phyloP scores from a whole-genome alignment of 53 echinoderm and acorn worm species.

The Stichopus horrens region DNA sequence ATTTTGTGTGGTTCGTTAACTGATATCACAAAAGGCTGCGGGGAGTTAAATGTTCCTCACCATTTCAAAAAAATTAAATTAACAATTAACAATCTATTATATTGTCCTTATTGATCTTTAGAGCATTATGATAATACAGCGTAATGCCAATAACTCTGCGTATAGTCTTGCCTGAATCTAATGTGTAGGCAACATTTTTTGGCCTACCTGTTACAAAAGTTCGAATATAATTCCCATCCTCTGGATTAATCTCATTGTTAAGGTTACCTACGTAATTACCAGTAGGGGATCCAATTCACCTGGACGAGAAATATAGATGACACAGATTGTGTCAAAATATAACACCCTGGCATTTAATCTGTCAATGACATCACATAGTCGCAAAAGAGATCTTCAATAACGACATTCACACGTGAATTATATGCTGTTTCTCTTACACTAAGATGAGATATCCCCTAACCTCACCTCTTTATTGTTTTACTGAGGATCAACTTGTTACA shows the following conservation, averaged over 20 bases:
- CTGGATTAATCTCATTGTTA: slow-evolving; percentile 56
- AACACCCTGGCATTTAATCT: slow-evolving; percentile 46
- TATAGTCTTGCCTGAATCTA: slow-evolving; percentile 57
- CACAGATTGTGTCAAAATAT: slow-evolving; percentile 56
- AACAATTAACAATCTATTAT: too few relatives aligned
- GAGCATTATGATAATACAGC: slow-evolving; percentile 50
- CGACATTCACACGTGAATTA: slow-evolving; percentile 39
- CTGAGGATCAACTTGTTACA: too few relatives aligned
- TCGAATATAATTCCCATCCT: background rate
- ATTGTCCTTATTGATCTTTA: slow-evolving; percentile 58
- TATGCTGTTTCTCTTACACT: too few relatives aligned
- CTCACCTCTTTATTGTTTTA: too few relatives aligned
- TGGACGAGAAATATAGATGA: slow-evolving; percentile 27
- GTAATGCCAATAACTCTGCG: slow-evolving; percentile 68
- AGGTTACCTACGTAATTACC: slow-evolving; percentile 65
- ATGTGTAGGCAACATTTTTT: slow-evolving; percentile 46
- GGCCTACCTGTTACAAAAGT: slow-evolving; percentile 33
- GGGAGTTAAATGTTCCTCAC: slow-evolving; percentile 15
- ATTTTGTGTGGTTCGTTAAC: slow-evolving; percentile 45
- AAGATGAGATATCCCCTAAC: too few relatives aligned
- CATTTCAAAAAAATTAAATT: too few relatives aligned
- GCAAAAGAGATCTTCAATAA: slow-evolving; percentile 37
- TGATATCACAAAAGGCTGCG: slow-evolving; percentile 4
- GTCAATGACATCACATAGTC: slow-evolving; percentile 50
- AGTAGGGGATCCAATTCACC: slow-evolving; percentile 49